Evolutionary conservation across 2,113 vertebrate species (phyloP).

Genomic region (Chaetodon auriga): DNA sequence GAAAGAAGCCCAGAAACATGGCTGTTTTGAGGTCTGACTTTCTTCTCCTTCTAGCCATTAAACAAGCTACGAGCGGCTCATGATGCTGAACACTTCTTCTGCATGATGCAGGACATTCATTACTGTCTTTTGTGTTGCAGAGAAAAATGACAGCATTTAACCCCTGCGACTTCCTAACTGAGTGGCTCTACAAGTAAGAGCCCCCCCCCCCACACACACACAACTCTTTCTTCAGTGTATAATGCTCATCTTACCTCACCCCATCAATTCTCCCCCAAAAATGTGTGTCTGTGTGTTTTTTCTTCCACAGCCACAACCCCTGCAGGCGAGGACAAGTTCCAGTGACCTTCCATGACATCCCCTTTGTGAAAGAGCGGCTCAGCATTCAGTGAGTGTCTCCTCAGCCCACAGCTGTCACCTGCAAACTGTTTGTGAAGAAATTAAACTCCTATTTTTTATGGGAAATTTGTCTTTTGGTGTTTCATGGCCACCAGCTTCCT

Average conservation of each 20-base stretch:
- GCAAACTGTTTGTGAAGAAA: background rate
- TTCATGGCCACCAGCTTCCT: background rate
- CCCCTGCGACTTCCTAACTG: conserved; percentile 91
- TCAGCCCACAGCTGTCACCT: background rate
- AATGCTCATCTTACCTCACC: background rate
- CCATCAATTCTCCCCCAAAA: background rate
- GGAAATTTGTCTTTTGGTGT: background rate
- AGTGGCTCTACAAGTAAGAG: conserved; percentile 97
- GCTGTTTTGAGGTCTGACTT: conserved; percentile 88
- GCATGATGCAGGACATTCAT: background rate
- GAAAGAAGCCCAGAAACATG: conserved; percentile 84
- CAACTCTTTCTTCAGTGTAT: background rate
- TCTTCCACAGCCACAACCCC: conserved; percentile 86
- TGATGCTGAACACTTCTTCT: background rate
- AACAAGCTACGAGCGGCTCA: background rate
- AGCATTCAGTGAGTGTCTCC: conserved; percentile 87
- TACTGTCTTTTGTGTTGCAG: conserved; percentile 80
- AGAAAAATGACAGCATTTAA: conserved; percentile 89
- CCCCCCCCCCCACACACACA: background rate
- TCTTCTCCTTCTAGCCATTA: background rate
- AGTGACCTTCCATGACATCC: conserved; percentile 88
- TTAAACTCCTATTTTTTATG: background rate
- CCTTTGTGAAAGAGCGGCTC: conserved; percentile 90
- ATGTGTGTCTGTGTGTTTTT: background rate
- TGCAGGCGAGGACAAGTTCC: conserved; percentile 81